A percentile compares a stretch with the other conserved stretches of the same genome.
These are phyloP conservation scores for Bungarus multicinctus DNA, from an alignment of 2,113 vertebrate species.

Conservation along the genomic window DNA sequence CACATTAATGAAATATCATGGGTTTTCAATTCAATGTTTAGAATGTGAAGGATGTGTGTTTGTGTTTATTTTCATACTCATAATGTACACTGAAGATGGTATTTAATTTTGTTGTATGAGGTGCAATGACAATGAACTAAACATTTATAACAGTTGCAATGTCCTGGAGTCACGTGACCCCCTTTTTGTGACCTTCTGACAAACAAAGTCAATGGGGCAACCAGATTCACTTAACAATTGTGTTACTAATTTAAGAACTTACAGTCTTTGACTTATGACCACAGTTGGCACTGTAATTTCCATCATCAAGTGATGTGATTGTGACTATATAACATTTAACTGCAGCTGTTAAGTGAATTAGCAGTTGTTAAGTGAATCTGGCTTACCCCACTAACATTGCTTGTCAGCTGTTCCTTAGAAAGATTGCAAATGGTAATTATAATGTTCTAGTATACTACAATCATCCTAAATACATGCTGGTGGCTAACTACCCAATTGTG, in stretches of 20 bases:
- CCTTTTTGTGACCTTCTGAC: not conserved
- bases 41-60: too few species aligned
- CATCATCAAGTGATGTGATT: not conserved
- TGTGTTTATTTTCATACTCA: too few species aligned
- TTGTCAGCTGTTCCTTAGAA: not conserved
- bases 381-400: not conserved
- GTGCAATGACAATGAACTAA: too few species aligned
- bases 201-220: not conserved
- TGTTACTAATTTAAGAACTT: not conserved
- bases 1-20: too few species aligned
- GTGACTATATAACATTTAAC: not conserved
- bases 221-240: not conserved
- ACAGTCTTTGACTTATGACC: not conserved
- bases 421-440: not conserved
- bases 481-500: not conserved
- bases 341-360: not conserved
- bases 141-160: too few species aligned
- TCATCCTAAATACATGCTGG: not conserved
- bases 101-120: too few species aligned
- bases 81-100: too few species aligned
- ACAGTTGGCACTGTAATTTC: not conserved
- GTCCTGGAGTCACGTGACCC: not conserved
- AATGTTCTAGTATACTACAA: not conserved
- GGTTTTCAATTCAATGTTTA: too few species aligned
- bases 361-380: not conserved